A percentile compares a stretch with the other conserved stretches of the same genome.
These are phyloP conservation scores for Drosophila nigricruria DNA, from an alignment of 2,888 invertebrate species.

Conservation along the genomic window DNA sequence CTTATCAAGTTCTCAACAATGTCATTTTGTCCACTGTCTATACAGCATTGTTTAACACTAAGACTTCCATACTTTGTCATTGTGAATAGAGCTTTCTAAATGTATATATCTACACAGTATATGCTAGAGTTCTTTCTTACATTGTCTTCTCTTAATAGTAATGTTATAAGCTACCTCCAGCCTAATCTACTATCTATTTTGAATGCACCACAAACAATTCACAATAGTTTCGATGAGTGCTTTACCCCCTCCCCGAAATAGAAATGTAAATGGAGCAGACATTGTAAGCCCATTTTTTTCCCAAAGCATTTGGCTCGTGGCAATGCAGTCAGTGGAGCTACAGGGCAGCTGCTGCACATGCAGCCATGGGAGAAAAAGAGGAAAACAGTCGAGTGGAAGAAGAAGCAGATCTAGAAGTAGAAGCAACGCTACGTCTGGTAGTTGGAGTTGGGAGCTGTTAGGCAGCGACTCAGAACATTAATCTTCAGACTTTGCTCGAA, in stretches of 20 bases:
- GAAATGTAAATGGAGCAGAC: conserved; percentile 42
- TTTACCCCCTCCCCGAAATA: not conserved
- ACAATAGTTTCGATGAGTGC: conserved; percentile 7
- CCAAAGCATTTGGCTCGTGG: conserved; percentile 43
- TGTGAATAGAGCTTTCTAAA: not conserved
- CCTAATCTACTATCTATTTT: not conserved
- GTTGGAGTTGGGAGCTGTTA: conserved; percentile 15
- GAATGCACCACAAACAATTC: conserved; percentile 5
- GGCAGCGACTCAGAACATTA: conserved; percentile 74
- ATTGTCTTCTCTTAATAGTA: not conserved
- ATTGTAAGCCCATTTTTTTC: conserved; percentile 32
- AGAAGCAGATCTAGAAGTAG: not conserved
- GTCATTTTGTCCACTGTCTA: too few species aligned
- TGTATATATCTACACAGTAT: not conserved
- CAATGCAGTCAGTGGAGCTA: conserved; percentile 29
- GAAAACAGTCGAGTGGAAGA: not conserved
- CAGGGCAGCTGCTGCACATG: conserved; percentile 35
- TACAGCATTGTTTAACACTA: conserved; percentile 1
- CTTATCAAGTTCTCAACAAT: not conserved
- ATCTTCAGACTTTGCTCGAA: conserved; percentile 68
- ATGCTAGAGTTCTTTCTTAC: not conserved
- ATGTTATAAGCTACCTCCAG: not conserved
- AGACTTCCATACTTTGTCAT: not conserved
- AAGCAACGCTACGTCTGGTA: conserved; percentile 13
- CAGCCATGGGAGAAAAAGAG: conserved; percentile 4